A percentile compares a stretch with the other conserved stretches of the same genome.
Conservation (phyloP, 2,888 invertebrate genomes). For the Venustoraphidia nigricollis region DNA sequence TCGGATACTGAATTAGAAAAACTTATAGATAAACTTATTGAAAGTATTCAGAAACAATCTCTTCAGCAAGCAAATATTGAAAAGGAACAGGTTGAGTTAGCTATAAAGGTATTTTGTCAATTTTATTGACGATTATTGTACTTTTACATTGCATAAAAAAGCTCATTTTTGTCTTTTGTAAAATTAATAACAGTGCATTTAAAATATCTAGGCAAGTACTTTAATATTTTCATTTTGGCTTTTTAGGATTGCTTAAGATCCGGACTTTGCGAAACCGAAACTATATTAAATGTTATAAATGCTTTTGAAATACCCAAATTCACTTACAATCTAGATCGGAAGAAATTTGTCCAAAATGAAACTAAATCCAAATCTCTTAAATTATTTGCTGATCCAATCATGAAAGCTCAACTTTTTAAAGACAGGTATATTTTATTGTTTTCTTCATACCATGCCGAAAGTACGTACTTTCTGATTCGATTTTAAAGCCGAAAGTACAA, state of each 20-base stretch:
- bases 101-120: constrained; percentile 41
- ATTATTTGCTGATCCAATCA: constrained; percentile 43
- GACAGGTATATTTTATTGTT: constrained; percentile 32
- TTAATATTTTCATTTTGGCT: constrained; percentile 1
- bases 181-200: constrained; percentile 3
- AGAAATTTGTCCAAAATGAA: constrained; percentile 50
- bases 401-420: constrained; percentile 53
- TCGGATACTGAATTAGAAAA: constrained; percentile 43
- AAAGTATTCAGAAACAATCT: constrained; percentile 64
- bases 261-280: constrained; percentile 52
- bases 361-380: constrained; percentile 24
- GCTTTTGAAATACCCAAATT: constrained; percentile 71
- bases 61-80: constrained; percentile 57
- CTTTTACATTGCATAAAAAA: neutral
- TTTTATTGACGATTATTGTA: constrained; percentile 13
- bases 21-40: constrained; percentile 60
- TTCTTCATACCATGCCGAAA: no score
- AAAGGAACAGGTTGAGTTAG: constrained; percentile 52
- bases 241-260: constrained; percentile 35
- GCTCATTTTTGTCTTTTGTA: no score
- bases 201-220: constrained; percentile 1
- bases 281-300: constrained; percentile 61
- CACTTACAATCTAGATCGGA: constrained; percentile 56
- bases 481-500: no score
- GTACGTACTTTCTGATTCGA: no score